Base-by-base conservation (phyloP, 2,888 invertebrate species). In the Ophioninae sp. region DNA sequence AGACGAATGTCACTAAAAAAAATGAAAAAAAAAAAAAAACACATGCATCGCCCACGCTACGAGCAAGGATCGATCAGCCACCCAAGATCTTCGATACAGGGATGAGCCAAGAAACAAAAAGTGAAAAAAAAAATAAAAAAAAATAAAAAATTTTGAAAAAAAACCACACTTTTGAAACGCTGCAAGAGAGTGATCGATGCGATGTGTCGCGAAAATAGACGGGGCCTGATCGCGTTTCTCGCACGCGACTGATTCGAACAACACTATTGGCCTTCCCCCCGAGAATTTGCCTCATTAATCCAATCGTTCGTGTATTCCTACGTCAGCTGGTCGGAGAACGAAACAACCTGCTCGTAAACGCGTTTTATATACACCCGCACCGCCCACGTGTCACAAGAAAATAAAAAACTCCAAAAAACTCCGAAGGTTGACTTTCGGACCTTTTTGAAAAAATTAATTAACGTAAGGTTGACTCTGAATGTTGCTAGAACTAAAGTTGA, bases 311-410 rank as follows among this genome's bases (percentile, higher is more conserved):
- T 86, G 86, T 65, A 71, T 56, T 39, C 23, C 64, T 79, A 87
- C 87, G 88, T 87, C 86, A 87, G 89, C 87, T 81, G 71, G 71
- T 74, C 56, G 39, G 20, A 73, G 61, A 83, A 74, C 74, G 61
- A 74, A 81, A 84, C 78, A 78, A 81, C 78, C 76, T 58, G 17
- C 39, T 23, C 65, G 68, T 23, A 39, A 85, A 87, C 82, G 82
- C 71, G 81, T 58, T n/a, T 79, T 79, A 86, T 86, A 65, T 76
- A 87, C 90, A 90, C 90, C 91, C 88, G 90, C 90, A 87, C 89
- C 90, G 87, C 88, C 91, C 87, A 89, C 90, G 87, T 82, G 68
- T 56, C 75, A 68, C 75, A 86, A 87, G 87, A 85, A 89, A 87
- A 86, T 74, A 85, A 71, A 23, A 87, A 37, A 51, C 44, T 58